These are phyloP conservation scores for Hippoglossus hippoglossus DNA, from an alignment of 2,797 vertebrate species.

Conservation along the genomic window DNA sequence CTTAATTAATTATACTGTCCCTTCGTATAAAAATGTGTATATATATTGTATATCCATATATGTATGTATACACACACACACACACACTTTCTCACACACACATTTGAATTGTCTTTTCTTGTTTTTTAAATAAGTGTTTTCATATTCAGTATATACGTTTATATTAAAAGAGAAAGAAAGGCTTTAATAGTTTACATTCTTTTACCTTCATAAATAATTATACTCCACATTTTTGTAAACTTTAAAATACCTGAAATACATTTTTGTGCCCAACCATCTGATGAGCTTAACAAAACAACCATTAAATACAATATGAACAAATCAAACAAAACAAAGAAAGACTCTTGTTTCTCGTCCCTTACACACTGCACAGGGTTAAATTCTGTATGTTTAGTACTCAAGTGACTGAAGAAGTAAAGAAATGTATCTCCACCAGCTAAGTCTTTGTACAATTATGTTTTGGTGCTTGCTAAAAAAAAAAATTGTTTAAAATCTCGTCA, in stretches of 20 bases:
- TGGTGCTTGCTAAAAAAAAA: slow-evolving; percentile 7
- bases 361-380: slow-evolving; percentile 34
- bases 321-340: neutral
- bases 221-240: neutral
- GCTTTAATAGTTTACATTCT: neutral
- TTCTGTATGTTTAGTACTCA: slow-evolving; percentile 9
- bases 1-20: slow-evolving; percentile 9
- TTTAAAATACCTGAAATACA: slow-evolving; percentile 22
- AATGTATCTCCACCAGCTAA: neutral
- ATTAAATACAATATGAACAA: slow-evolving; percentile 3
- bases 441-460: neutral
- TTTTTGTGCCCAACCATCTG: neutral
- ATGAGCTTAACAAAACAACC: slow-evolving; percentile 8
- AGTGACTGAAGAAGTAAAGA: slow-evolving; percentile 18
- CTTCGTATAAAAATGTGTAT: too few species aligned
- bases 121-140: slow-evolving; percentile 9
- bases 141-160: neutral
- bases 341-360: neutral
- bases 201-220: slow-evolving; percentile 21
- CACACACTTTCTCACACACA: neutral
- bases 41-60: neutral
- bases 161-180: slow-evolving; percentile 4
- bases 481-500: neutral
- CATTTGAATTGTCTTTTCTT: neutral
- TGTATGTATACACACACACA: neutral